These are phyloP conservation scores for Tetragonula clypearis DNA, from an alignment of 1,140 invertebrate species.

Conservation along the genomic window DNA sequence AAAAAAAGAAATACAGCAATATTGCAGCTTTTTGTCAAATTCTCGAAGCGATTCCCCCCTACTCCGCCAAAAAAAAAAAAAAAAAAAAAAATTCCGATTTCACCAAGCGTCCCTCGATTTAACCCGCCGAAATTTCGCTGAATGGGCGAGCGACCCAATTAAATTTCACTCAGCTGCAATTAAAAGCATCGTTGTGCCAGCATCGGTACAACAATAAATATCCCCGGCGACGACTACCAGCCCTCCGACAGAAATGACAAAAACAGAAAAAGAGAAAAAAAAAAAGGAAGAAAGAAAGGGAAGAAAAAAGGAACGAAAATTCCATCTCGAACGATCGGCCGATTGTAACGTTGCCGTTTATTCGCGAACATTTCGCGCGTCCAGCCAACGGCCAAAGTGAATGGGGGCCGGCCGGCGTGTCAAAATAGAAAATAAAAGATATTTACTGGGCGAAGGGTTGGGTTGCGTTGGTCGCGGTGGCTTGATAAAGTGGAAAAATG, in stretches of 20 bases:
- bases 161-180: slow-evolving; percentile 9
- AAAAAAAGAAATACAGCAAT: neutral
- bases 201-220: slow-evolving; percentile 12
- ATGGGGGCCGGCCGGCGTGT: slow-evolving; percentile 20
- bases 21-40: neutral
- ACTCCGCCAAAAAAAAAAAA: too few relatives aligned
- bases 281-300: too few relatives aligned
- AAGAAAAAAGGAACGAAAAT: neutral
- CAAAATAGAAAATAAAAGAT: slow-evolving; percentile 65
- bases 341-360: slow-evolving; percentile 6
- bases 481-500: slow-evolving; percentile 69
- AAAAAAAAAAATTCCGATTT: neutral
- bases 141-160: neutral
- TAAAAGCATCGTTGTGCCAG: neutral
- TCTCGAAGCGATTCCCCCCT: too few relatives aligned
- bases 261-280: neutral
- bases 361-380: slow-evolving; percentile 46
- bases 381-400: slow-evolving; percentile 56
- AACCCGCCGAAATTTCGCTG: neutral
- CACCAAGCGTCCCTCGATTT: neutral
- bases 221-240: neutral
- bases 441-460: slow-evolving; percentile 47
- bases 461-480: slow-evolving; percentile 18
- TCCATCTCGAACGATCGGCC: neutral
- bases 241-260: neutral